Percentiles rank a stretch among this genome's conserved stretches.
phyloP scores from a whole-genome alignment of 2,797 vertebrate genomes.

The Triplophysa yarkandensis region DNA sequence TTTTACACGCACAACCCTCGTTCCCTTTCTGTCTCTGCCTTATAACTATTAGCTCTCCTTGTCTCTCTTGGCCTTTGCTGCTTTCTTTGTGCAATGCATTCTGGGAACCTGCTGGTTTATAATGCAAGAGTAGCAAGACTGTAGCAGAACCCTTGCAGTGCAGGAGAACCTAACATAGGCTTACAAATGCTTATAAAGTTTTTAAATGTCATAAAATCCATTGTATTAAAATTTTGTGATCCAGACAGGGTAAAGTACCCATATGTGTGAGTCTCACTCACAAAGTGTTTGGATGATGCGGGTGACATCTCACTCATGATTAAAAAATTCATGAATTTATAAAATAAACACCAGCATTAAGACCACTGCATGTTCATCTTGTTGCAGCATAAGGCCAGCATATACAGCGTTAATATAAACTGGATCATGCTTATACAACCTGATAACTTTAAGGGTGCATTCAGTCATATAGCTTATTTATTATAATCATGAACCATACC shows the following conservation, averaged over 20 bases:
- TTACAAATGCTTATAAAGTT: background rate
- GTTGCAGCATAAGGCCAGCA: background rate
- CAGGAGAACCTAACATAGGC: background rate
- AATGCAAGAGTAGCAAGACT: constrained; percentile 63
- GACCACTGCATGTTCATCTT: background rate
- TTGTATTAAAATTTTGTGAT: background rate
- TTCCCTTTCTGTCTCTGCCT: constrained; percentile 31
- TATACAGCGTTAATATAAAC: background rate
- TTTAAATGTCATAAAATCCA: background rate
- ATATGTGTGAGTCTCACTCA: background rate
- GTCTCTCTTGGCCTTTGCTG: constrained; percentile 27
- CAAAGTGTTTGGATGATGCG: background rate
- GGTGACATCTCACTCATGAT: background rate
- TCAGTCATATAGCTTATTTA: background rate
- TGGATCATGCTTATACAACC: background rate
- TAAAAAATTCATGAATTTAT: background rate
- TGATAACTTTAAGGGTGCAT: background rate
- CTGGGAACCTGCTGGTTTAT: constrained; percentile 64
- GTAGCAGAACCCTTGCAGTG: constrained; percentile 26
- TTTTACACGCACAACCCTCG: background rate
- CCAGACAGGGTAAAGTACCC: background rate
- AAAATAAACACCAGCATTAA: background rate
- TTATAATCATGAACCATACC: background rate
- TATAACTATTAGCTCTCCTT: constrained; percentile 31
- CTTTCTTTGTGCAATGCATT: constrained; percentile 54